Conservation (phyloP, 2,113 vertebrate genomes). For the Micronisus gabar region DNA sequence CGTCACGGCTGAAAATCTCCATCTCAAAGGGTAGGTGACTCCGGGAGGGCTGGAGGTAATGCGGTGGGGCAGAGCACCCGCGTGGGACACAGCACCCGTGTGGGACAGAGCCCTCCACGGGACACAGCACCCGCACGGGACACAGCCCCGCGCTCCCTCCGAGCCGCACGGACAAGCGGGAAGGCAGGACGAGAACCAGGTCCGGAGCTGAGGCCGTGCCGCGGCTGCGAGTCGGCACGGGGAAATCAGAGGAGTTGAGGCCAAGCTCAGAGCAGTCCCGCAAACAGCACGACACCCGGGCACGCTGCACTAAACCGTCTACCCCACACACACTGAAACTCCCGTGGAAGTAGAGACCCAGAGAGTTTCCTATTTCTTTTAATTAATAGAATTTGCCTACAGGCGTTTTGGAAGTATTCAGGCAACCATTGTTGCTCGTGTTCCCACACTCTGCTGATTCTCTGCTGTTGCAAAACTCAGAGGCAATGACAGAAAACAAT, state of each 20-base stretch:
- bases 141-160: fast-evolving
- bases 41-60: neutral
- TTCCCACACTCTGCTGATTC: constrained; percentile 17
- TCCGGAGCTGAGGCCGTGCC: fast-evolving
- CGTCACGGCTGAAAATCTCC: neutral
- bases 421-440: neutral
- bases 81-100: too few relatives aligned
- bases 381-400: neutral
- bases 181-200: neutral
- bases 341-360: neutral
- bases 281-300: neutral
- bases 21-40: neutral
- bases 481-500: neutral
- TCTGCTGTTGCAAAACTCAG: neutral
- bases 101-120: too few relatives aligned
- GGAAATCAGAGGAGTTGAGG: fast-evolving
- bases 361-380: neutral
- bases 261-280: neutral
- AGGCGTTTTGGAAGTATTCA: neutral
- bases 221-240: fast-evolving
- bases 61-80: neutral
- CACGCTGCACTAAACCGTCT: fast-evolving
- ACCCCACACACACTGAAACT: neutral
- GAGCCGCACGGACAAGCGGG: fast-evolving
- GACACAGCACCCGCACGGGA: fast-evolving